Base-by-base conservation (phyloP, 2,888 invertebrate genomes). In the Papilio protenor region DNA sequence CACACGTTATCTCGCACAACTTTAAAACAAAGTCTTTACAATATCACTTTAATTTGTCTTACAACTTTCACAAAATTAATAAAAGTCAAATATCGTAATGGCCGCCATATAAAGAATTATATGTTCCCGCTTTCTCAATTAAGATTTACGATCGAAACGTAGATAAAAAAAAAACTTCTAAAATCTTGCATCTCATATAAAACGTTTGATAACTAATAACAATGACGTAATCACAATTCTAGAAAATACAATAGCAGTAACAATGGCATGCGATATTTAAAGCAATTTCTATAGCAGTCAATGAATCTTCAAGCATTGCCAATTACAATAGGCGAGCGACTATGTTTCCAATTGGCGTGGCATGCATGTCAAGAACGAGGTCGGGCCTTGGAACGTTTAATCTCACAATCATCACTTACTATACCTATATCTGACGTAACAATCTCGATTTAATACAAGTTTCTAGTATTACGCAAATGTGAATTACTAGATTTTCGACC, bases 301-400 rank as follows among this genome's bases (percentile, higher is more conserved):
- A 69, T 69, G 66, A 69, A 69, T 69, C 66, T 69, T 81, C 45
- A 66, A 66, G 45, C 45, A 21, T 21, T 40, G 79, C 77, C 81
- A 79, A 79, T 82, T 83, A 59, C 64, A 55, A 75, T 78, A 74
- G 49, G 52, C 64, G n/a, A 73, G 55, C n/a, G 47, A 69, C 70
- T 66, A 71, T 55, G 66, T 66, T 76, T 78, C 76, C 87, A 85
- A 87, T 87, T 87, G 84, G 83, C 84, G 87, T 86, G 86, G 85
- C 84, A 90, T 86, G 83, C 85, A 82, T 90, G 90, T 91, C 89
- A 89, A 90, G 90, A 88, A 81, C 88, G 84, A 83, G 81, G 80
- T 70, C 70, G 79, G 84, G 81, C 91, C 90, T 90, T 90, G 88
- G 85, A 85, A 86, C 86, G 85, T 83, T 87, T 85, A 85, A 88